phyloP scores from a whole-genome alignment of 2,113 vertebrate genomes.

The Anhinga rufa region DNA sequence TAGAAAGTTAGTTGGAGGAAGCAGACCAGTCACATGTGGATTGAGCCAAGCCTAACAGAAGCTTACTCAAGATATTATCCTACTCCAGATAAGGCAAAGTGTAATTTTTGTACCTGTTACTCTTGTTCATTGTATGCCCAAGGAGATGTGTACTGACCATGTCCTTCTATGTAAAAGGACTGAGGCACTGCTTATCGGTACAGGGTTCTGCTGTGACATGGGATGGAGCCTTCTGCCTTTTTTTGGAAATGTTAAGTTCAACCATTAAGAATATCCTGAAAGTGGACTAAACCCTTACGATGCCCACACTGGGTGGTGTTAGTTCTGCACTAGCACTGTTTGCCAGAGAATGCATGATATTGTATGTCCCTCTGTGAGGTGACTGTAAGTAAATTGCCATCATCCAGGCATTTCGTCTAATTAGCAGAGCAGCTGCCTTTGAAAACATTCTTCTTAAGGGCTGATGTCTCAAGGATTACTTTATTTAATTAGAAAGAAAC shows the following conservation, averaged over 20 bases:
- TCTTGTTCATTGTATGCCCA: background rate
- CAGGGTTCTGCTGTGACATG: background rate
- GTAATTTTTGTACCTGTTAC: background rate
- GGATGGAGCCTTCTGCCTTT: background rate
- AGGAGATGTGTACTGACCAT: background rate
- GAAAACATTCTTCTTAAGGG: slow-evolving; percentile 12
- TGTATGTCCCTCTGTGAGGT: background rate
- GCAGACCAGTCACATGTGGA: background rate
- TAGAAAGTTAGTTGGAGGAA: background rate
- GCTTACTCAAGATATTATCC: background rate
- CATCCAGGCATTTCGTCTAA: background rate
- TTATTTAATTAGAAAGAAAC: slow-evolving; percentile 25
- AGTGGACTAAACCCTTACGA: background rate
- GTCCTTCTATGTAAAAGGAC: background rate
- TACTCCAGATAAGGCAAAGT: background rate
- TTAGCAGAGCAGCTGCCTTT: slow-evolving; percentile 41
- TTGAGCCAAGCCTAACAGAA: background rate
- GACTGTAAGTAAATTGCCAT: background rate
- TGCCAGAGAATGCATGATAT: background rate
- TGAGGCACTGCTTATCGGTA: background rate
- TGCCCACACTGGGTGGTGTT: background rate
- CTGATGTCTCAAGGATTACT: slow-evolving; percentile 18
- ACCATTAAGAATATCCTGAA: background rate
- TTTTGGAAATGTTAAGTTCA: background rate
- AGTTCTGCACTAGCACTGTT: background rate